Percentiles rank a stretch among this genome's conserved stretches.
Conservation (phyloP, 2,888 invertebrate genomes). For the Bellardia bayeri region DNA sequence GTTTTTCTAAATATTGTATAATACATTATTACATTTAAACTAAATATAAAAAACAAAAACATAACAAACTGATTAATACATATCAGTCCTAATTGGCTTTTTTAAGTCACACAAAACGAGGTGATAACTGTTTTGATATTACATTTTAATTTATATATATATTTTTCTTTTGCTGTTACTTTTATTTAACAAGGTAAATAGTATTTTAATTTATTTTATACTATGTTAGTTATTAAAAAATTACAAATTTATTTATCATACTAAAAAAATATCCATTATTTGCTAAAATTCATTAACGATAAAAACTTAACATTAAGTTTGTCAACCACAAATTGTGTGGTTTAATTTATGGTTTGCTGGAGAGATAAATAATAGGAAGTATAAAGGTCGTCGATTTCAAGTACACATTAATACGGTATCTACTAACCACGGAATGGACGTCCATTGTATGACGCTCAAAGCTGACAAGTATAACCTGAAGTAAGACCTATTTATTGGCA, state of each 20-base stretch:
- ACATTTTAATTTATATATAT: slow-evolving; percentile 11
- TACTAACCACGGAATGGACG: too few species aligned
- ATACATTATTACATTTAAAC: slow-evolving; percentile 23
- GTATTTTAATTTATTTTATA: neutral
- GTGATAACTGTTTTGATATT: slow-evolving; percentile 61
- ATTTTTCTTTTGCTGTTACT: slow-evolving; percentile 8
- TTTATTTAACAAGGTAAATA: slow-evolving; percentile 45
- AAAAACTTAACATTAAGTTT: neutral
- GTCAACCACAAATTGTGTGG: too few species aligned
- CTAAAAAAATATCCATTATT: slow-evolving; percentile 12
- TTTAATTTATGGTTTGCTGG: too few species aligned
- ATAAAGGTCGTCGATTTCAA: too few species aligned
- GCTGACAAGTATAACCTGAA: too few species aligned
- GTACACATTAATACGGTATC: too few species aligned
- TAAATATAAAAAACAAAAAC: slow-evolving; percentile 29
- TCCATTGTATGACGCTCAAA: too few species aligned
- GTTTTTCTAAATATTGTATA: slow-evolving; percentile 48
- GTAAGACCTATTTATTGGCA: too few species aligned
- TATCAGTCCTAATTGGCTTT: slow-evolving; percentile 19
- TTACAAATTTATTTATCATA: neutral
- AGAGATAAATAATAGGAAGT: too few species aligned
- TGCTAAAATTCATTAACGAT: neutral
- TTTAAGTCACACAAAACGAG: slow-evolving; percentile 50
- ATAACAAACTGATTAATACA: neutral
- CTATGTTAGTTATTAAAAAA: neutral